Conservation (phyloP, 2,113 vertebrate genomes). For the Cyanocitta stelleri region DNA sequence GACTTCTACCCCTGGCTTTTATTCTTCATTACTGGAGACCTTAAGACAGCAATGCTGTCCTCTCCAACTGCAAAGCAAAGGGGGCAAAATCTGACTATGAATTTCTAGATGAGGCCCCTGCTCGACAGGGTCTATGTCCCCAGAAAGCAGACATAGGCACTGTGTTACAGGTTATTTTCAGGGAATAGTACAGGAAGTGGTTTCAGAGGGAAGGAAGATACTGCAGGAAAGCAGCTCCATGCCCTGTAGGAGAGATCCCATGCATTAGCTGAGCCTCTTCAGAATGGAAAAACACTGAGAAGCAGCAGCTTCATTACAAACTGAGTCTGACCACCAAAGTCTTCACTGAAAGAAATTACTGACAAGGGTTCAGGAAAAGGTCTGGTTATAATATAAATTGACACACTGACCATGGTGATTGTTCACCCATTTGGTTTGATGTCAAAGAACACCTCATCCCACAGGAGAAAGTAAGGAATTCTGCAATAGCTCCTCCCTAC, state of each 20-base stretch:
- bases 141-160: neutral
- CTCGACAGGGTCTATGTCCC: fast-evolving
- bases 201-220: neutral
- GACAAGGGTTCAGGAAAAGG: neutral
- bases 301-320: neutral
- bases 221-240: neutral
- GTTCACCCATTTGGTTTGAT: neutral
- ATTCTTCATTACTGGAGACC: neutral
- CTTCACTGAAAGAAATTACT: neutral
- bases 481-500: neutral
- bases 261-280: neutral
- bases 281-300: neutral
- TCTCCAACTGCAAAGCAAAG: neutral
- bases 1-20: neutral
- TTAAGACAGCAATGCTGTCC: neutral
- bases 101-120: neutral
- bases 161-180: neutral
- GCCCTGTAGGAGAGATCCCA: neutral
- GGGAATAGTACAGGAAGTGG: neutral
- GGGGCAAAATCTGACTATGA: neutral
- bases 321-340: neutral
- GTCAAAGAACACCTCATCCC: neutral
- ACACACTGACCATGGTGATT: neutral
- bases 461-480: neutral
- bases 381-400: neutral